A percentile compares a stretch with the other conserved stretches of the same genome.
phyloP scores from a whole-genome alignment of 2,888 invertebrate species.

The Unio delphinus region DNA sequence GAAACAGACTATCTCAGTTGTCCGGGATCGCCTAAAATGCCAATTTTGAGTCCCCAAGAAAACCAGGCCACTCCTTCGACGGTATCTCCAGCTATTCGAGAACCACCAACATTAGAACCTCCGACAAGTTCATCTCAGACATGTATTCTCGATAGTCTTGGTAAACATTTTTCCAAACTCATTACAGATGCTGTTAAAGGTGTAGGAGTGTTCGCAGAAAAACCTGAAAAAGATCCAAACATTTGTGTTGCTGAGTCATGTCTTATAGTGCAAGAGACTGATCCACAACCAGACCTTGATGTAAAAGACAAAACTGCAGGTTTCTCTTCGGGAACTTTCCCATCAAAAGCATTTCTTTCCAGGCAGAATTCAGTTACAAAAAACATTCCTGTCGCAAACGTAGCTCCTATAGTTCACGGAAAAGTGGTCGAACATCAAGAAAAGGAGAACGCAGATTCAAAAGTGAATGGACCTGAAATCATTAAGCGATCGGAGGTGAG shows the following conservation, averaged over 20 bases:
- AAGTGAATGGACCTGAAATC: background rate
- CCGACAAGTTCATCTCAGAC: conserved; percentile 12
- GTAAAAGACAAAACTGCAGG: background rate
- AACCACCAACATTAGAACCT: conserved; percentile 57
- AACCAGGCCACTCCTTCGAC: conserved; percentile 36
- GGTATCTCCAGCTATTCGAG: conserved; percentile 37
- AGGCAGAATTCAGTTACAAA: conserved; percentile 33
- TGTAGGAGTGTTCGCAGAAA: conserved; percentile 5
- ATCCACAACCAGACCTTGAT: conserved; percentile 1
- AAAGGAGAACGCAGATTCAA: conserved; percentile 2
- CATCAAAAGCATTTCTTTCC: conserved; percentile 26
- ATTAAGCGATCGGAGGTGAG: too few species aligned
- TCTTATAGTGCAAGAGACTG: background rate
- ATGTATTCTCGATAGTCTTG: conserved; percentile 25
- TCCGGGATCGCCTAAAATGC: conserved; percentile 65
- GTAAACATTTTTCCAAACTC: conserved; percentile 32
- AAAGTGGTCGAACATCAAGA: conserved; percentile 8
- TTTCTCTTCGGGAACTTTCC: background rate
- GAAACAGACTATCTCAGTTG: conserved; percentile 23
- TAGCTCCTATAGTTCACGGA: conserved; percentile 55
- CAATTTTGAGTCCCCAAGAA: conserved; percentile 62
- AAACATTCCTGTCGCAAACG: conserved; percentile 62
- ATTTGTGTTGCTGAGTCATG: background rate
- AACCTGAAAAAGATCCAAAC: too few species aligned
- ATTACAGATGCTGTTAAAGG: conserved; percentile 37